phyloP scores from a whole-genome alignment of 2,888 invertebrate species.

The Drosophila niveifrons region DNA sequence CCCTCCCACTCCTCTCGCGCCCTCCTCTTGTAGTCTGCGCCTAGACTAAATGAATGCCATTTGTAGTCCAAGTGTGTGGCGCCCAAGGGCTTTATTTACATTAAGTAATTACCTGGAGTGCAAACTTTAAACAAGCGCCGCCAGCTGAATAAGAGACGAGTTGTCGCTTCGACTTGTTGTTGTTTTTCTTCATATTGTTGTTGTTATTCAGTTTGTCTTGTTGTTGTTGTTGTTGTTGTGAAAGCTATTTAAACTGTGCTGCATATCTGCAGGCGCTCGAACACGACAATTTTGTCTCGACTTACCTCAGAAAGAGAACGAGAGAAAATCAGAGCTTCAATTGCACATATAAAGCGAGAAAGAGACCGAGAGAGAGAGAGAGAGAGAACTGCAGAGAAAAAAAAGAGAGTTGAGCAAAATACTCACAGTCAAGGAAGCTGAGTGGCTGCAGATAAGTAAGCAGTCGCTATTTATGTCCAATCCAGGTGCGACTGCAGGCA shows the following conservation, averaged over 20 bases:
- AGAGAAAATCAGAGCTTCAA: not conserved
- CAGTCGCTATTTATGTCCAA: constrained; percentile 47
- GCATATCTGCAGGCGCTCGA: constrained; percentile 49
- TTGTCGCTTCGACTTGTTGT: not conserved
- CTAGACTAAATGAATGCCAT: constrained; percentile 50
- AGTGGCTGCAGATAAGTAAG: constrained; percentile 29
- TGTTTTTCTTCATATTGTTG: not conserved
- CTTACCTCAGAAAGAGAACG: not conserved
- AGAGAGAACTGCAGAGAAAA: not conserved
- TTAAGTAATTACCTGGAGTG: constrained; percentile 69
- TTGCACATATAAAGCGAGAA: not conserved
- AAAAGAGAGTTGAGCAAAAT: not conserved
- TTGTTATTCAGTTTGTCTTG: constrained; percentile 4
- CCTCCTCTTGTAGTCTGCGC: not conserved
- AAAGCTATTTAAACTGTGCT: constrained; percentile 46
- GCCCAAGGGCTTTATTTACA: constrained; percentile 65
- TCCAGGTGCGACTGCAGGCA: constrained; percentile 38
- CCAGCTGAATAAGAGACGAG: constrained; percentile 36
- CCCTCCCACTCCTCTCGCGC: not conserved
- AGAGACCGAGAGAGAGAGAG: not conserved
- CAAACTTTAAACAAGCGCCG: constrained; percentile 47
- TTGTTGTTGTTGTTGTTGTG: constrained; percentile 9
- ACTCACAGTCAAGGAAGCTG: not conserved
- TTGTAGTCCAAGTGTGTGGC: constrained; percentile 55
- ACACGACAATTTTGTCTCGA: constrained; percentile 23